phyloP scores from a whole-genome alignment of 2,113 vertebrate genomes.

The Delphinapterus leucas region DNA sequence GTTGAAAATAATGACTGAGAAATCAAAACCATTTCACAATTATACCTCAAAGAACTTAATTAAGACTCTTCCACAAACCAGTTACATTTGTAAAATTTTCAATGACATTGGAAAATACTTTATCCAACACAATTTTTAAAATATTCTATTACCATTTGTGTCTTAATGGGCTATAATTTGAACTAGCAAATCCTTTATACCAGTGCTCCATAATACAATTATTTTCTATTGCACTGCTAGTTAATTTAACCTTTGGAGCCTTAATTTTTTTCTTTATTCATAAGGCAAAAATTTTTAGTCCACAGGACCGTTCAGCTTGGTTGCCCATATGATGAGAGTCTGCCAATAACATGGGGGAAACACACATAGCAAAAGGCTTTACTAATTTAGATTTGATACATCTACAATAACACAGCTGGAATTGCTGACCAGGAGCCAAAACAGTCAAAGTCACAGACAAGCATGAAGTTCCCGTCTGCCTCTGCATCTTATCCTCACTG shows the following conservation, averaged over 20 bases:
- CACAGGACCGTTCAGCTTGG: neutral
- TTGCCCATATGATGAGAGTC: neutral
- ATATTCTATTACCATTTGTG: neutral
- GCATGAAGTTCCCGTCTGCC: neutral
- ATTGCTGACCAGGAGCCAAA: constrained; percentile 21
- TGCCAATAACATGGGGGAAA: neutral
- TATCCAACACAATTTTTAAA: neutral
- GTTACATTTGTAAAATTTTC: neutral
- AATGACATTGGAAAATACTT: constrained; percentile 37
- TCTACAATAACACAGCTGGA: neutral
- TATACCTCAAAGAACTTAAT: neutral
- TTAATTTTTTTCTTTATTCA: neutral
- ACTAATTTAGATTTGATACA: constrained; percentile 27
- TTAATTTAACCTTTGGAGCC: neutral
- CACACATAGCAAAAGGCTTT: neutral
- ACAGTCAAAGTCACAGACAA: neutral
- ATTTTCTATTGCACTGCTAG: constrained; percentile 11
- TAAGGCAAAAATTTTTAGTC: neutral
- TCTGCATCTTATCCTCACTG: neutral
- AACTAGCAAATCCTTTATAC: constrained; percentile 7
- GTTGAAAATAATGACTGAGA: neutral
- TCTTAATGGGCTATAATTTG: neutral
- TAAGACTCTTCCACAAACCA: neutral
- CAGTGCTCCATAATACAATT: neutral
- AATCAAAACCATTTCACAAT: constrained; percentile 12